Evolutionary conservation across 2,797 vertebrate species (phyloP), one percentile per base, ranked within the genome.

Genomic region (Schizopygopsis malacanthus): DNA sequence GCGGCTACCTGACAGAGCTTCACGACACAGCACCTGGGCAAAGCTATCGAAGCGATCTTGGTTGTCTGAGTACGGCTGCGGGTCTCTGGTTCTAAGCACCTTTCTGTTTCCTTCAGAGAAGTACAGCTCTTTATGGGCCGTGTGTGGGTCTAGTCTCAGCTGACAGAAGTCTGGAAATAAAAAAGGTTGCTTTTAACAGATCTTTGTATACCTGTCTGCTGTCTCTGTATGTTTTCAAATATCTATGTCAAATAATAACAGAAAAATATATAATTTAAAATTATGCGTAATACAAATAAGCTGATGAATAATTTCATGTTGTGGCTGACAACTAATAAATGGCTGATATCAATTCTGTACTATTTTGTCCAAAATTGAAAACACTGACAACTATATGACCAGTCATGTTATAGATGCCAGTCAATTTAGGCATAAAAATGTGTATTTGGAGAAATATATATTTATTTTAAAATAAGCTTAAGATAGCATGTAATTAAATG

Each of bases 121-220:
- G 88, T 94, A 92, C 41, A 96, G 93, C 93, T 96, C 96, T 84
- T 95, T 95, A 90, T 96, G 96, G 41, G 95, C 96, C 0, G 96
- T 95, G 90, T 2, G 91, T 0, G 91, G 84, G 79, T 96, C 96
- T 79, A 96, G 59, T 77, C 93, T 95, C 82, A 96, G 91, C 89
- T 96, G 96, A 89, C 94, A 95, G 90, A 94, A 96, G 90, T 95
- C 96, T 96, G 87, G 11, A 76, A 16, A 71, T 6, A 84, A 22
- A 76, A 76, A 65, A 33, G 12, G 50, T 0, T 71, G 9, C 67
- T 80, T 61, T 52, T 25, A 52, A 75, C 41, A 75, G 7, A 61
- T 61, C 39, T 9, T 61, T 39, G 13, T 43, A 84, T 52, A 2
- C 47, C 9, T 18, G n/a, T 10, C 16, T 45, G 4, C 9, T 18